Percentiles rank a stretch among this genome's conserved stretches.
These are phyloP conservation scores for Heliconius congener DNA, from an alignment of 1,140 invertebrate species.

Conservation along the genomic window DNA sequence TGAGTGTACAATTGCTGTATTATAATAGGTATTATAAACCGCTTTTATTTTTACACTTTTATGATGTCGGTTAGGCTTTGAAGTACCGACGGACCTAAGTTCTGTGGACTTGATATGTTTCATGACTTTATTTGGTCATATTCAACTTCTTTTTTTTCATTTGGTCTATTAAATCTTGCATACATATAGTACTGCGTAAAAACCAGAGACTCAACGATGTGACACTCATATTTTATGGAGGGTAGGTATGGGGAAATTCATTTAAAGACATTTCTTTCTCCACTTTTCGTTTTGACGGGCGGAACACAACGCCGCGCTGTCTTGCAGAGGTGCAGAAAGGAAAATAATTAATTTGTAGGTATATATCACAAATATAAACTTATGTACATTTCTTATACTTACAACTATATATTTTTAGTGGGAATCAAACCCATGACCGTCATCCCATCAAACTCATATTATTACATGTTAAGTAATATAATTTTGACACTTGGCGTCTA, in stretches of 20 bases:
- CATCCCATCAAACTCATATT: neutral
- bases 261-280: too few species aligned
- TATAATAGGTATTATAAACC: conserved; percentile 52
- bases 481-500: neutral
- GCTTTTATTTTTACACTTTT: conserved; percentile 68
- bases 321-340: too few species aligned
- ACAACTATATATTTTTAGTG: neutral
- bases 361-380: too few species aligned
- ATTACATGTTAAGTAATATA: neutral
- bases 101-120: neutral
- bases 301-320: too few species aligned
- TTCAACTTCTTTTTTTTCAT: neutral
- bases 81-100: conserved; percentile 42
- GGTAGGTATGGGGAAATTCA: too few species aligned
- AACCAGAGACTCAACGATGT: too few species aligned
- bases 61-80: conserved; percentile 61
- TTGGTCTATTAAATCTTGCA: too few species aligned
- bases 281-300: too few species aligned
- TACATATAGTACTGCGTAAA: too few species aligned
- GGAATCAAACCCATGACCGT: too few species aligned
- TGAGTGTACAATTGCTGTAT: conserved; percentile 60
- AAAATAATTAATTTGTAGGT: too few species aligned
- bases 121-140: neutral
- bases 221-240: too few species aligned
- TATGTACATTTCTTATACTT: neutral